Evolutionary conservation across 2,888 invertebrate genomes (phyloP).

Genomic region (Mellilla xanthometata): DNA sequence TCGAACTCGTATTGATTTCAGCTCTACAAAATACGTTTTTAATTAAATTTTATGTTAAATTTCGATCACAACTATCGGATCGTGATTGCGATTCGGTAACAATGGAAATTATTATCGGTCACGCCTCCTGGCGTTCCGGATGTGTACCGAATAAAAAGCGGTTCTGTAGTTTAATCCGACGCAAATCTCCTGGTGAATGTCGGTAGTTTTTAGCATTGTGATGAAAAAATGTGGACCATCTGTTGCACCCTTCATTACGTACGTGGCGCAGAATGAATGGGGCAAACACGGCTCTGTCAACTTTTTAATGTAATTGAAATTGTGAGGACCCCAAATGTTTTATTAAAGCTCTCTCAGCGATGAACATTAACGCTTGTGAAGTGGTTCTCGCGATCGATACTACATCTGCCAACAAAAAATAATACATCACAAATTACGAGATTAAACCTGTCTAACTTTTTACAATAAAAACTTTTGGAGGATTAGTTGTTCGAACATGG

Average conservation of each 20-base stretch:
- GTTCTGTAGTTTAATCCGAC: constrained; percentile 73
- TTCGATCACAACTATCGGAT: constrained; percentile 14
- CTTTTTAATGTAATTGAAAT: constrained; percentile 81
- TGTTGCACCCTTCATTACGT: constrained; percentile 81
- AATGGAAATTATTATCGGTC: constrained; percentile 62
- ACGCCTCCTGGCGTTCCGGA: constrained; percentile 72
- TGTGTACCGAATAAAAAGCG: constrained; percentile 70
- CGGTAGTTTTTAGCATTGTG: constrained; percentile 67
- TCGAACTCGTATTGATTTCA: constrained; percentile 25
- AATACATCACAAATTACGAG: constrained; percentile 28
- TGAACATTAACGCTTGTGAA: constrained; percentile 51
- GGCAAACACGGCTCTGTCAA: constrained; percentile 64
- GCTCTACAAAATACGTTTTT: constrained; percentile 8
- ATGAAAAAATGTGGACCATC: constrained; percentile 79
- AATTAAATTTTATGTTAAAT: constrained; percentile 12
- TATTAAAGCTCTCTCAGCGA: constrained; percentile 62
- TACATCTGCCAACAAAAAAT: constrained; percentile 30
- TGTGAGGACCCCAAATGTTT: constrained; percentile 71
- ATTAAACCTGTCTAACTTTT: constrained; percentile 26
- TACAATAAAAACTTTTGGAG: constrained; percentile 19
- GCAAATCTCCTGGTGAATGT: constrained; percentile 70
- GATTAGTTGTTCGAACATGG: constrained; percentile 20
- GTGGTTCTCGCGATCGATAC: constrained; percentile 37
- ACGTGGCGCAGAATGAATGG: constrained; percentile 59
- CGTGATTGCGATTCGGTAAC: constrained; percentile 52